phyloP scores from a whole-genome alignment of 2,888 invertebrate genomes.

The Lacanobia oleracea region DNA sequence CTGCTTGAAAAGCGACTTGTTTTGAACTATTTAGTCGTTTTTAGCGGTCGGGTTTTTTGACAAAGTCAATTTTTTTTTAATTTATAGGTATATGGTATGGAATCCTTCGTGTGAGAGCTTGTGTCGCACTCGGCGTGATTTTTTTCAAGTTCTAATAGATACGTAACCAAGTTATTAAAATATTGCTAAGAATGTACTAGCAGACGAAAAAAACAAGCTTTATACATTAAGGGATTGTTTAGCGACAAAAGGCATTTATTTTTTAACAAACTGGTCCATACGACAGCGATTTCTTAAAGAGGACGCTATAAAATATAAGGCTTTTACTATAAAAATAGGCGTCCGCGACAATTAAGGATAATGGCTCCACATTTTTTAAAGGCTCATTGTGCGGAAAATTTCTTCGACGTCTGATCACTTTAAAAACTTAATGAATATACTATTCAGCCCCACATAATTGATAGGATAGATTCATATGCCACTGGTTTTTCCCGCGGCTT shows the following conservation, averaged over 20 bases:
- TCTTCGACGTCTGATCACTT: slow-evolving; percentile 67
- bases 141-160: too few species aligned
- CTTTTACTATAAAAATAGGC: slow-evolving; percentile 69
- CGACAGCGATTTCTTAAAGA: slow-evolving; percentile 62
- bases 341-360: slow-evolving; percentile 73
- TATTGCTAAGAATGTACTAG: too few species aligned
- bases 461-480: slow-evolving; percentile 15
- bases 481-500: background rate
- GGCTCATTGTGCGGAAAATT: slow-evolving; percentile 69
- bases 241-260: slow-evolving; percentile 10
- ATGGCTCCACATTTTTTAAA: slow-evolving; percentile 73
- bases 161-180: background rate
- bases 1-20: too few species aligned
- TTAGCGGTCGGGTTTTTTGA: too few species aligned
- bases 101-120: too few species aligned
- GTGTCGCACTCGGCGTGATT: too few species aligned
- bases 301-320: slow-evolving; percentile 66
- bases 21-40: too few species aligned
- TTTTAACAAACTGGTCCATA: slow-evolving; percentile 50
- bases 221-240: slow-evolving; percentile 30
- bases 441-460: slow-evolving; percentile 35
- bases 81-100: too few species aligned
- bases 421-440: slow-evolving; percentile 52
- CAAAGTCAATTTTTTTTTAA: too few species aligned
- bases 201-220: slow-evolving; percentile 40